A percentile compares a stretch with the other conserved stretches of the same genome.
These are phyloP conservation scores for Melanotaenia parkinsoni DNA, from an alignment of 2,797 vertebrate genomes.

Conservation along the genomic window DNA sequence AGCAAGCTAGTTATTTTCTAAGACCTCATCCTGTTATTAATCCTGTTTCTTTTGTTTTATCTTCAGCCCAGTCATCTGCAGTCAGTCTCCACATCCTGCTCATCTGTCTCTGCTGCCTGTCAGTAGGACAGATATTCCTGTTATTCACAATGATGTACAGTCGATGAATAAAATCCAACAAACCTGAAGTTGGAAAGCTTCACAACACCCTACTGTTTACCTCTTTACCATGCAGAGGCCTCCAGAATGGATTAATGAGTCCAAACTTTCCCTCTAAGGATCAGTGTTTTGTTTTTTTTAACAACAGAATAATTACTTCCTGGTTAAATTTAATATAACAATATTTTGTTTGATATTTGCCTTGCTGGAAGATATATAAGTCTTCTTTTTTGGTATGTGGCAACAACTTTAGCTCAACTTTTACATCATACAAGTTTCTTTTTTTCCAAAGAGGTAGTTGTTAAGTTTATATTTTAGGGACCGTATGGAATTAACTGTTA, in stretches of 20 bases:
- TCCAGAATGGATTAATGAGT: constrained; percentile 44
- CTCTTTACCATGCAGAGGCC: constrained; percentile 22
- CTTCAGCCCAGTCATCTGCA: constrained; percentile 58
- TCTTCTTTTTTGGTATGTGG: background rate
- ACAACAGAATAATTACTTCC: constrained; percentile 32
- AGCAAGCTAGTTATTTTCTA: constrained; percentile 62
- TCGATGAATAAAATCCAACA: constrained; percentile 46
- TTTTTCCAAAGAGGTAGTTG: too few relatives aligned
- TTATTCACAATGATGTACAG: constrained; percentile 63
- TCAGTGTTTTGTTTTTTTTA: constrained; percentile 25
- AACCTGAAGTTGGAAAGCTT: constrained; percentile 29
- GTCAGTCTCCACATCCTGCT: constrained; percentile 49
- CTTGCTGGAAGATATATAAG: too few relatives aligned
- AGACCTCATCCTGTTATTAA: constrained; percentile 58
- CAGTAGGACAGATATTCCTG: constrained; percentile 49
- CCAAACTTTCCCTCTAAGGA: constrained; percentile 11
- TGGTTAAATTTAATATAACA: background rate
- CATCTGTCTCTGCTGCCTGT: constrained; percentile 67
- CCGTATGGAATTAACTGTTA: background rate
- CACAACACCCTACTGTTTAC: constrained; percentile 22
- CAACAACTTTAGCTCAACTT: background rate
- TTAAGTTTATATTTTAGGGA: too few relatives aligned
- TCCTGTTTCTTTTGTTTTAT: constrained; percentile 55
- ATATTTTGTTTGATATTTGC: background rate
- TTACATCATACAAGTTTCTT: too few relatives aligned